Evolutionary conservation across 2,113 vertebrate species (phyloP).

Genomic region (Blennius ocellaris): DNA sequence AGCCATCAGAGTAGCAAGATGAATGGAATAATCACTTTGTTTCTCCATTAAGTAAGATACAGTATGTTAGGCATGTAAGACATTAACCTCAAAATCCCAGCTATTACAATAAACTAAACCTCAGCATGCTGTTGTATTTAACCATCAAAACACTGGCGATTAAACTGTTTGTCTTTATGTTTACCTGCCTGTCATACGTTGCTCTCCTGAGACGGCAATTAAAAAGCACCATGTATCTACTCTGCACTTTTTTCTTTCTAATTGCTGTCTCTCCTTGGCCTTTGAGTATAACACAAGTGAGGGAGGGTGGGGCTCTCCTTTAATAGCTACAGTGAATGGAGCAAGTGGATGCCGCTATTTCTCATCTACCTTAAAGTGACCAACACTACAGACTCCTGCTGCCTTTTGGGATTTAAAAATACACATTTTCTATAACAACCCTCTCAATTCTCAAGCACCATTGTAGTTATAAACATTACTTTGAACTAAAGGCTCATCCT

Average conservation of each 20-base stretch:
- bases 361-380: neutral
- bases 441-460: neutral
- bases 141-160: conserved; percentile 5
- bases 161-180: conserved; percentile 36
- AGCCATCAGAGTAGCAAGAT: no score
- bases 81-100: neutral
- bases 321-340: neutral
- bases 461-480: neutral
- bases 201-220: conserved; percentile 34
- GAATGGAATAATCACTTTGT: no score
- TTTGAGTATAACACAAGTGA: conserved; percentile 10
- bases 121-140: neutral
- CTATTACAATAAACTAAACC: conserved; percentile 6
- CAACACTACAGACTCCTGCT: neutral
- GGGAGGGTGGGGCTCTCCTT: neutral
- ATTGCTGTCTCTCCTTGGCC: conserved; percentile 5
- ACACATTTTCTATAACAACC: conserved; percentile 4
- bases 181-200: conserved; percentile 42
- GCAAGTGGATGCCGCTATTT: neutral
- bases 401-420: conserved; percentile 14
- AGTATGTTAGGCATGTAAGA: neutral
- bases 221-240: conserved; percentile 18
- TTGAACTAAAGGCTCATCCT: conserved; percentile 5
- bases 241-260: neutral
- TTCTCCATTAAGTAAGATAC: no score